Percentiles rank a stretch among this genome's conserved stretches.
phyloP scores from a whole-genome alignment of 2,888 invertebrate species.

The Mellilla xanthometata region DNA sequence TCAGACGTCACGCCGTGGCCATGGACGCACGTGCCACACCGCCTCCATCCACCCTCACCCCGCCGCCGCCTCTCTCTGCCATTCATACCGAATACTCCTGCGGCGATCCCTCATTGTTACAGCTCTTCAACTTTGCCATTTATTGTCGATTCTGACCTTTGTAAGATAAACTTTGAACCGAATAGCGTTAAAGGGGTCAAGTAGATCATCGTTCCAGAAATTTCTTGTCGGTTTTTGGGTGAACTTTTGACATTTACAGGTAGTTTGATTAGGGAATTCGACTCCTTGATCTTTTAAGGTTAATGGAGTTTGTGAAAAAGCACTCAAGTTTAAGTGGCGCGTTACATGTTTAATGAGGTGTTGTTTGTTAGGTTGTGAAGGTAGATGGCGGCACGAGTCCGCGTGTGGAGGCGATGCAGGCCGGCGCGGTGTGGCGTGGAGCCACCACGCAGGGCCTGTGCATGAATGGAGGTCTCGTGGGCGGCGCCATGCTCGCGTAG shows the following conservation, averaged over 20 bases:
- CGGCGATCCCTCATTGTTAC: constrained; percentile 44
- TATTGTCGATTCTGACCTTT: constrained; percentile 68
- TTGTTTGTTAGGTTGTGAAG: background rate
- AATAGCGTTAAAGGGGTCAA: constrained; percentile 36
- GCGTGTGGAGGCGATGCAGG: constrained; percentile 37
- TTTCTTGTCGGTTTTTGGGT: constrained; percentile 22
- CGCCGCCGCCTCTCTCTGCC: constrained; percentile 35
- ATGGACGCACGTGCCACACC: constrained; percentile 60
- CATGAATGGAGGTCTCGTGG: constrained; percentile 77
- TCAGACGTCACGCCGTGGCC: constrained; percentile 72
- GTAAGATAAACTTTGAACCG: constrained; percentile 53
- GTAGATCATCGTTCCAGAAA: constrained; percentile 32
- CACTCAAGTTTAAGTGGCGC: too few species aligned
- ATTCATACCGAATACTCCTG: constrained; percentile 56
- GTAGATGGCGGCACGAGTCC: background rate
- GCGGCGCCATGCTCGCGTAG: constrained; percentile 53
- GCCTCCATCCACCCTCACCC: constrained; percentile 38
- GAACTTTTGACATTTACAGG: constrained; percentile 42
- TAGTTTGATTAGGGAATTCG: constrained; percentile 16
- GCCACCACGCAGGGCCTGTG: constrained; percentile 65
- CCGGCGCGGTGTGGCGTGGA: constrained; percentile 60
- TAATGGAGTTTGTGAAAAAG: background rate
- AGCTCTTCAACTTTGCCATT: constrained; percentile 65
- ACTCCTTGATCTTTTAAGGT: constrained; percentile 24
- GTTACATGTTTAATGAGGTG: background rate